Evolutionary conservation across 2,797 vertebrate species (phyloP).

Genomic region (Heterohyrax brucei): DNA sequence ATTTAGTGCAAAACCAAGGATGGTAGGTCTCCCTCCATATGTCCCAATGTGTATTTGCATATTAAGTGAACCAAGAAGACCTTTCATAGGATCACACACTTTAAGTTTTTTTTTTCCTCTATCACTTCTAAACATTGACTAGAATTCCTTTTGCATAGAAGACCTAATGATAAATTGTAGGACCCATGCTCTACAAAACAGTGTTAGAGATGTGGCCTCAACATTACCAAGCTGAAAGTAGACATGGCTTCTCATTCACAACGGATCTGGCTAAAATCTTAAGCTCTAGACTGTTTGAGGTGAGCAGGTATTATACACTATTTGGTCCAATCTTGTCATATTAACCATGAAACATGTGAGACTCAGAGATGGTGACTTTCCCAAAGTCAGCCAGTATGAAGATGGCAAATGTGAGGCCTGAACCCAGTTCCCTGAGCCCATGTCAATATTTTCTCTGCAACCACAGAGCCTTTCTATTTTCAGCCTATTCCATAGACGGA

Average conservation of each 20-base stretch:
- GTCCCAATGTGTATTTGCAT: background rate
- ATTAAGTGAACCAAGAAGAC: background rate
- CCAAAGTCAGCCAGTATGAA: background rate
- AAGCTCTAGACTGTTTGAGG: background rate
- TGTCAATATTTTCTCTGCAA: background rate
- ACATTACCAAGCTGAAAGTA: background rate
- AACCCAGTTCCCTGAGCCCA: background rate
- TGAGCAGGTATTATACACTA: background rate
- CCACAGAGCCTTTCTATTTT: slow-evolving; percentile 4
- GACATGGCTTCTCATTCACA: slow-evolving; percentile 17
- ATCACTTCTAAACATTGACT: background rate
- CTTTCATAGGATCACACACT: background rate
- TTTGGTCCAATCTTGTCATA: background rate
- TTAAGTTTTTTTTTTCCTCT: background rate
- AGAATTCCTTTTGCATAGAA: background rate
- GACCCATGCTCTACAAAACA: background rate
- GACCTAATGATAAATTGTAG: background rate
- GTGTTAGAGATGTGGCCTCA: background rate
- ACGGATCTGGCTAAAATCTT: background rate
- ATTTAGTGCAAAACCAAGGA: background rate
- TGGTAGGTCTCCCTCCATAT: background rate
- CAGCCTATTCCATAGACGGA: background rate
- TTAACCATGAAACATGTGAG: background rate
- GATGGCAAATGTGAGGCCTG: background rate
- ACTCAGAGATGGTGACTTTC: background rate